Base-by-base conservation (phyloP, 2,888 invertebrate species). In the Bembecia ichneumoniformis region DNA sequence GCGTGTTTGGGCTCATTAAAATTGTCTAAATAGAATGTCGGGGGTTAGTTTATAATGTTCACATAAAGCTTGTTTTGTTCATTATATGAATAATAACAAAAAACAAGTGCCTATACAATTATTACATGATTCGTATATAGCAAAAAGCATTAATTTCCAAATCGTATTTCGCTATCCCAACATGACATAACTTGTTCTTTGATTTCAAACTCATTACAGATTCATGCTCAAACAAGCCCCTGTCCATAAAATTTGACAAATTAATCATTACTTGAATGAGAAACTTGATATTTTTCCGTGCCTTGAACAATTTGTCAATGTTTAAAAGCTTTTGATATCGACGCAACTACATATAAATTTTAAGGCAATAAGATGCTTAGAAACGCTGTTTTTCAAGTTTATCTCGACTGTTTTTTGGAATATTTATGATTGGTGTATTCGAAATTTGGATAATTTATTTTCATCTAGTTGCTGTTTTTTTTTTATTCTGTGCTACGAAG, bases 191-290 rank as follows among this genome's bases (percentile, higher is more conserved):
- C 28, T 5, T 28, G 28, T 28, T 58, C 55, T 58, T 55, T 52
- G 52, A 54, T 55, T 60, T 55, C 50, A 55, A 62, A 51, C 58
- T 66, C 63, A 66, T 66, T 65, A 63, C 52, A 40, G 60, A 71
- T 68, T 63, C 62, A 58, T 57, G 56, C 55, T 48, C 53, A 63
- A 65, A 65, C 60, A 50, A 60, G 62, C 58, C 55, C 62, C 48
- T 50, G 58, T 53, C 54, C 55, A 66, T 68, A 68, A 63, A 60
- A 52, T 58, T 61, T 63, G 60, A 67, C 62, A 68, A 66, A 70
- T 68, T 66, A 65, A 68, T 66, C 64, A 65, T 59, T 57, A 57
- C 61, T 53, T 53, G 50, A 59, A 58, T 53, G 53, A 49, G 46
- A 52, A 62, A 62, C 62, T 57, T 55, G 57, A 62, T 62, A 65